These are phyloP conservation scores for Panopea generosa DNA, from an alignment of 2,888 invertebrate species.

Conservation along the genomic window DNA sequence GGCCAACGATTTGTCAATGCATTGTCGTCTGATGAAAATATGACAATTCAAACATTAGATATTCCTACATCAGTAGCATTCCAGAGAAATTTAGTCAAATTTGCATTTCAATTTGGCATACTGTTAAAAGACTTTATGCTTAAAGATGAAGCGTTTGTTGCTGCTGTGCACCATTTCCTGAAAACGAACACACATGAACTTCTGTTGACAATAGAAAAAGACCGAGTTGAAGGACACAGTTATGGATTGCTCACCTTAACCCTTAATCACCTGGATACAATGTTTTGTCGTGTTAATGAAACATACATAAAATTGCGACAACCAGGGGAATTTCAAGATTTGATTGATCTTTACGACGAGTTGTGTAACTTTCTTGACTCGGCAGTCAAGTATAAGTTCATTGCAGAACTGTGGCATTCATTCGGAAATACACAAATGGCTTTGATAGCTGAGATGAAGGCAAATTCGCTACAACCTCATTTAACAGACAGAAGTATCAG, in stretches of 20 bases:
- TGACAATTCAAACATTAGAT: background rate
- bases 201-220: background rate
- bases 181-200: background rate
- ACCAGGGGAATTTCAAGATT: too few species aligned
- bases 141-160: background rate
- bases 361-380: too few species aligned
- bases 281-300: too few species aligned
- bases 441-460: too few species aligned
- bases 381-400: too few species aligned
- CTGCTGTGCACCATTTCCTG: slow-evolving; percentile 9
- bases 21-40: background rate
- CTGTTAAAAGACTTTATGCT: background rate
- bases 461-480: too few species aligned
- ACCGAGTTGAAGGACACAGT: background rate
- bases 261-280: too few species aligned
- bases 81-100: slow-evolving; percentile 3
- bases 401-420: too few species aligned
- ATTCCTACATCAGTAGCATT: slow-evolving; percentile 2
- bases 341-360: too few species aligned
- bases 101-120: slow-evolving; percentile 2
- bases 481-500: too few species aligned
- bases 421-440: too few species aligned
- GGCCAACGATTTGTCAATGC: background rate
- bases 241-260: background rate
- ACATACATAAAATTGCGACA: too few species aligned